A percentile compares a stretch with the other conserved stretches of the same genome.
phyloP scores from a whole-genome alignment of 2,888 invertebrate species.

The Dromius quadrimaculatus region DNA sequence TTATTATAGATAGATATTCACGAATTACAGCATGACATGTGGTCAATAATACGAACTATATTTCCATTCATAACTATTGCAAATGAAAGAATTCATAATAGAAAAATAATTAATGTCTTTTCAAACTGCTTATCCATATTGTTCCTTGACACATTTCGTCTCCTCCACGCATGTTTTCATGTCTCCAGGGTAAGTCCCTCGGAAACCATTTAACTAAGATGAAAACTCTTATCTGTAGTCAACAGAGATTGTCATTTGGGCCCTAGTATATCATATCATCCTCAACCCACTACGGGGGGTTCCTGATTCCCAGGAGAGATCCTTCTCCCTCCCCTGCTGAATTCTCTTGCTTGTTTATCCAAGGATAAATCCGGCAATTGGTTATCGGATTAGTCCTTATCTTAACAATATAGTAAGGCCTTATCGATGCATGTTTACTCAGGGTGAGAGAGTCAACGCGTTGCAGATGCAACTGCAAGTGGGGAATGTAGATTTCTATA shows the following conservation, averaged over 20 bases:
- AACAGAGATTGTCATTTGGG: conserved; percentile 66
- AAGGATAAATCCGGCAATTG: conserved; percentile 64
- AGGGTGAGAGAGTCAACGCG: conserved; percentile 38
- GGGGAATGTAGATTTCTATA: no score
- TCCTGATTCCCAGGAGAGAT: conserved; percentile 14
- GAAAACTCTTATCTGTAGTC: conserved; percentile 65
- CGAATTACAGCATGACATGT: no score
- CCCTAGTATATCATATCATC: conserved; percentile 62
- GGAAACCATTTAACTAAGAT: conserved; percentile 61
- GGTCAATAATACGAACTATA: no score
- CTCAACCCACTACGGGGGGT: conserved; percentile 55
- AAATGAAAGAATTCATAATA: no score
- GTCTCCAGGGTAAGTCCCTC: conserved; percentile 50
- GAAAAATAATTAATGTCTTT: no score
- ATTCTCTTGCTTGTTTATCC: conserved; percentile 64
- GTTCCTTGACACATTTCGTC: conserved; percentile 24
- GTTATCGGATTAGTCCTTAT: conserved; percentile 68
- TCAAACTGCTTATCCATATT: no score
- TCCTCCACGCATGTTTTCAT: not conserved
- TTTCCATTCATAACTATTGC: no score
- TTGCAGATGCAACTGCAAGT: conserved; percentile 1
- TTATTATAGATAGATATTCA: no score
- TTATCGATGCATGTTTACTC: conserved; percentile 61
- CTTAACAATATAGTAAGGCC: conserved; percentile 66
- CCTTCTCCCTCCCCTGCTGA: conserved; percentile 5